These are phyloP conservation scores for Myripristis jacobus DNA, from an alignment of 2,797 vertebrate genomes.

Conservation along the genomic window DNA sequence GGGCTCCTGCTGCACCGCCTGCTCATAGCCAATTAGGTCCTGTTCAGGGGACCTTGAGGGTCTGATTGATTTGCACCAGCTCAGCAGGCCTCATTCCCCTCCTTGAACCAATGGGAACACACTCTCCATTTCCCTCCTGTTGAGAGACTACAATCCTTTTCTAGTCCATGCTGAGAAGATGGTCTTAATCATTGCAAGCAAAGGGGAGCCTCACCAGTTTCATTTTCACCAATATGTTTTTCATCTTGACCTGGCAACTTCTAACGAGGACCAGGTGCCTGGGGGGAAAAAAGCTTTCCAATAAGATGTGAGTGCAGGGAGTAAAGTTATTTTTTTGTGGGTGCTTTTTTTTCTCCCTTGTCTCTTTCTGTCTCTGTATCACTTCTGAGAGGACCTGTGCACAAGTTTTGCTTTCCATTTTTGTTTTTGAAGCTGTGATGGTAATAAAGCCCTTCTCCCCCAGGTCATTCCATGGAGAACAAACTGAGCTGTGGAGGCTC, in stretches of 20 bases:
- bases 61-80: slow-evolving; percentile 72
- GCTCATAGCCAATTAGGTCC: slow-evolving; percentile 74
- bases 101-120: slow-evolving; percentile 51
- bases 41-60: slow-evolving; percentile 68
- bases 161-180: slow-evolving; percentile 48
- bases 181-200: slow-evolving; percentile 60
- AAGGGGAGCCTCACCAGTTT: slow-evolving; percentile 50
- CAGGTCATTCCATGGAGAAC: slow-evolving; percentile 10
- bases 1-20: slow-evolving; percentile 44
- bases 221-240: slow-evolving; percentile 43
- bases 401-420: slow-evolving; percentile 40
- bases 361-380: slow-evolving; percentile 25
- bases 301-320: slow-evolving; percentile 30
- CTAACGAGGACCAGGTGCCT: slow-evolving; percentile 41
- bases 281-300: slow-evolving; percentile 47
- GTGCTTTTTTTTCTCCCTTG: not conserved
- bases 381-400: slow-evolving; percentile 30
- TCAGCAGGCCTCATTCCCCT: slow-evolving; percentile 52
- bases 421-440: slow-evolving; percentile 44
- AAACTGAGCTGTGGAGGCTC: not conserved
- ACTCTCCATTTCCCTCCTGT: slow-evolving; percentile 21
- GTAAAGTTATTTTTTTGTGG: slow-evolving; percentile 2
- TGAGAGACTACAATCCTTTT: slow-evolving; percentile 55
- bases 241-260: slow-evolving; percentile 38
- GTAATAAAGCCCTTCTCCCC: slow-evolving; percentile 32